These are phyloP conservation scores for Notothenia rossii DNA, from an alignment of 2,113 vertebrate genomes.

Conservation along the genomic window DNA sequence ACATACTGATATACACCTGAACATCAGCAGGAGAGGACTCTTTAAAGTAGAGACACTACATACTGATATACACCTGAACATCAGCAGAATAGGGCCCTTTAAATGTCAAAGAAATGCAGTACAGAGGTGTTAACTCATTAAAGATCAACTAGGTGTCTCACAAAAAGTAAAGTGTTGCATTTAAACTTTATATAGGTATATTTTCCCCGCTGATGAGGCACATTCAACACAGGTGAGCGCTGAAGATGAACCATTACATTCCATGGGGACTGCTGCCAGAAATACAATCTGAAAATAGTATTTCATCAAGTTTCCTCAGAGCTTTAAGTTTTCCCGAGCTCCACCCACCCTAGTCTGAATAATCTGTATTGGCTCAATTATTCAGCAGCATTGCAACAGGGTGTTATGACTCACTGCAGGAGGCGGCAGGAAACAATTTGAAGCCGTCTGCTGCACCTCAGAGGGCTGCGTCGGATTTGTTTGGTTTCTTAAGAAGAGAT, in stretches of 20 bases:
- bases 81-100: too few relatives aligned
- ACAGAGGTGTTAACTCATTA: too few relatives aligned
- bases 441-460: slow-evolving; percentile 11
- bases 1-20: too few relatives aligned
- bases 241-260: background rate
- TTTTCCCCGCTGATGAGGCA: background rate
- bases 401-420: slow-evolving; percentile 41
- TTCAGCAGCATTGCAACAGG: slow-evolving; percentile 47
- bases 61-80: too few relatives aligned
- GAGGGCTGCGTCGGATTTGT: slow-evolving; percentile 10
- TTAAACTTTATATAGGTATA: background rate
- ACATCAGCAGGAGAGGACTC: too few relatives aligned
- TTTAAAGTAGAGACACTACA: too few relatives aligned
- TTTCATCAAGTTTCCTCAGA: slow-evolving; percentile 13
- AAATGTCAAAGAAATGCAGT: too few relatives aligned
- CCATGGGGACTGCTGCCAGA: background rate
- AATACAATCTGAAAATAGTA: slow-evolving; percentile 36
- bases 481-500: slow-evolving; percentile 34
- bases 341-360: slow-evolving; percentile 12
- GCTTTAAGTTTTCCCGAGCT: slow-evolving; percentile 9
- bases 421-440: slow-evolving; percentile 44
- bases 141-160: too few relatives aligned
- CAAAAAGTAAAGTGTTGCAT: background rate
- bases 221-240: background rate
- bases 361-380: slow-evolving; percentile 57